Base-by-base conservation (phyloP, 2,888 invertebrate genomes). In the Leptinotarsa peninsularis region DNA sequence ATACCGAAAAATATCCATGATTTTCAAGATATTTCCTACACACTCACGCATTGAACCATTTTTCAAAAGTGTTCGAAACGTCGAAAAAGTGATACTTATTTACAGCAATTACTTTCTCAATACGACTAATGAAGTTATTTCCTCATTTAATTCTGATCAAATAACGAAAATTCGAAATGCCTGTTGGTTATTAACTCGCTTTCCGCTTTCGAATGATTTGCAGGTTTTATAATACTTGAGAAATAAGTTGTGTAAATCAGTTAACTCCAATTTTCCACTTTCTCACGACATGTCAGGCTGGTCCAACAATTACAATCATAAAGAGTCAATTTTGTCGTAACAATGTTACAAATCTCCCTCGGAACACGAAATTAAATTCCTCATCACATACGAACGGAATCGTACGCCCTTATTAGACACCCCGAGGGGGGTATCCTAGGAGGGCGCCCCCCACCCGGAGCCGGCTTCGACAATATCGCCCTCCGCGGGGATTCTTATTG, bases 331-430 rank as follows among this genome's bases (percentile, higher is more conserved):
- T 49, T 49, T 49, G 49, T 13, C 49, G 43, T 23, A n/a, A 15
- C 70, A 49, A 74, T 68, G 69, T 76, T 66, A 71, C 78, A 80
- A 75, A 75, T 74, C 67, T 69, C 76, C 76, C 69, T 72, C 43
- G 52, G 72, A 63, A 54, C 63, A 68, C 71, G 27, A 79, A 81
- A 81, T 80, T 79, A 68, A 80, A 80, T 78, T 79, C 78, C 75
- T 76, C 74, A 71, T 68, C 71, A 74, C 73, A 67, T 71, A 69
- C 74, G 76, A 76, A 68, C 74, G 68, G 80, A 81, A 72, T 74
- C 74, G 76, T 81, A 81, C 83, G 84, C 85, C 85, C 86, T 86
- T 86, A 86, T 86, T 86, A 85, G 84, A 81, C 82, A 75, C 83
- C 82, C 83, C 76, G 74, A 78, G 82, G 84, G 85, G 83, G 83